Percentiles rank a stretch among this genome's conserved stretches.
phyloP scores from a whole-genome alignment of 1,140 invertebrate species.

The Aphidius gifuensis region DNA sequence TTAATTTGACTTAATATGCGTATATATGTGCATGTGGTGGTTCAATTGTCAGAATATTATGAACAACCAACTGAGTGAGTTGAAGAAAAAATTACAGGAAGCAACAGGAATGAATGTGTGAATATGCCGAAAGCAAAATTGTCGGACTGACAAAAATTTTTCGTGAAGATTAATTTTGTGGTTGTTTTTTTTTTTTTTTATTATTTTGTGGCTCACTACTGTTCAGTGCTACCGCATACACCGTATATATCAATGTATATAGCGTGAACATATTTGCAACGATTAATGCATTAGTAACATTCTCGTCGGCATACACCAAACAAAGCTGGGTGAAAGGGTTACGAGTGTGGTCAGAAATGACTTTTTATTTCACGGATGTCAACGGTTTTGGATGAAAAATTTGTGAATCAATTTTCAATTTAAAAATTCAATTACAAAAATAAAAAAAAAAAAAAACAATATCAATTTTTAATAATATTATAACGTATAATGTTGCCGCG shows the following conservation, averaged over 20 bases:
- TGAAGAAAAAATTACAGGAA: neutral
- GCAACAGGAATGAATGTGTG: constrained; percentile 12
- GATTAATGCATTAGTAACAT: constrained; percentile 38
- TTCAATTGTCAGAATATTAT: neutral
- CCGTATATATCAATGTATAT: neutral
- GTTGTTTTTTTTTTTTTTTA: constrained; percentile 25
- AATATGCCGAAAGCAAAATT: constrained; percentile 27
- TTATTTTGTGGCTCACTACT: constrained; percentile 26
- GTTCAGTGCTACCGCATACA: constrained; percentile 14
- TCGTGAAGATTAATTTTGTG: constrained; percentile 45
- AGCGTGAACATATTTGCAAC: constrained; percentile 29
- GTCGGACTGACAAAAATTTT: constrained; percentile 22
- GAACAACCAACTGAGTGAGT: too few species aligned
- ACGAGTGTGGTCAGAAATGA: too few species aligned
- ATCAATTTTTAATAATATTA: too few species aligned
- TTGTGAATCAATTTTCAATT: too few species aligned
- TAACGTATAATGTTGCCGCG: too few species aligned
- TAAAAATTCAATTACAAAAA: too few species aligned
- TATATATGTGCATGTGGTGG: neutral
- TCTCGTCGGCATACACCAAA: too few species aligned
- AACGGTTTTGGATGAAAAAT: too few species aligned
- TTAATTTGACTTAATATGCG: neutral
- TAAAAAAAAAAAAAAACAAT: too few species aligned
- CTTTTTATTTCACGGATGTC: too few species aligned
- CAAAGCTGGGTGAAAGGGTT: too few species aligned